phyloP scores from a whole-genome alignment of 2,113 vertebrate species.

The Tapirus terrestris region DNA sequence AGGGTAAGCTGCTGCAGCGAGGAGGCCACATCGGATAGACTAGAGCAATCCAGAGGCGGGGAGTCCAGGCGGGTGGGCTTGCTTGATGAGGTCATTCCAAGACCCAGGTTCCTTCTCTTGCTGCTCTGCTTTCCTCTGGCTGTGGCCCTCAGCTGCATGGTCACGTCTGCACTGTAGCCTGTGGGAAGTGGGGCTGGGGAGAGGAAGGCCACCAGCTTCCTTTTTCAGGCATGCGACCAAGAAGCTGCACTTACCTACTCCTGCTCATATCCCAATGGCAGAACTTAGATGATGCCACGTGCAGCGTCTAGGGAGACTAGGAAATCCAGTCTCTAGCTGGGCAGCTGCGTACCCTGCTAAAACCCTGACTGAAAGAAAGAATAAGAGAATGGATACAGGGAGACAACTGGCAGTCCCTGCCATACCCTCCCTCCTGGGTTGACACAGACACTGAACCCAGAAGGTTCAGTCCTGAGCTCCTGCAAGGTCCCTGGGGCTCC shows the following conservation, averaged over 20 bases:
- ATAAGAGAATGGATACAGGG: neutral
- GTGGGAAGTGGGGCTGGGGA: neutral
- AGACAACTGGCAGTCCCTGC: neutral
- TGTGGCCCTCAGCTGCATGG: neutral
- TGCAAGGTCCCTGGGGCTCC: rapidly evolving
- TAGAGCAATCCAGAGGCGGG: neutral
- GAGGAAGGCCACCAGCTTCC: neutral
- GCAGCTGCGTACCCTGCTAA: neutral
- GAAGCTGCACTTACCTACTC: no score
- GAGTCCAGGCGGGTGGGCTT: neutral
- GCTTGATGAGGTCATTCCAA: neutral
- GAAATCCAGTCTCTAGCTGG: neutral
- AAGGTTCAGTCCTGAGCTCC: neutral
- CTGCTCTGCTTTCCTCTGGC: neutral
- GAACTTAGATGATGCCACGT: rapidly evolving
- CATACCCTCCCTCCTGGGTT: neutral
- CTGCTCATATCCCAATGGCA: neutral
- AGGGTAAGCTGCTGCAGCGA: neutral
- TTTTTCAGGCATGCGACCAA: neutral
- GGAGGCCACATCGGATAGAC: neutral
- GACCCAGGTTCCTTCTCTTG: neutral
- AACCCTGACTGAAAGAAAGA: neutral
- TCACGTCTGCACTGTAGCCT: neutral
- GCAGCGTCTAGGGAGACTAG: neutral
- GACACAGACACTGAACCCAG: neutral